Base-by-base conservation (phyloP, 2,113 vertebrate species). In the Ophthalmotilapia sp. region DNA sequence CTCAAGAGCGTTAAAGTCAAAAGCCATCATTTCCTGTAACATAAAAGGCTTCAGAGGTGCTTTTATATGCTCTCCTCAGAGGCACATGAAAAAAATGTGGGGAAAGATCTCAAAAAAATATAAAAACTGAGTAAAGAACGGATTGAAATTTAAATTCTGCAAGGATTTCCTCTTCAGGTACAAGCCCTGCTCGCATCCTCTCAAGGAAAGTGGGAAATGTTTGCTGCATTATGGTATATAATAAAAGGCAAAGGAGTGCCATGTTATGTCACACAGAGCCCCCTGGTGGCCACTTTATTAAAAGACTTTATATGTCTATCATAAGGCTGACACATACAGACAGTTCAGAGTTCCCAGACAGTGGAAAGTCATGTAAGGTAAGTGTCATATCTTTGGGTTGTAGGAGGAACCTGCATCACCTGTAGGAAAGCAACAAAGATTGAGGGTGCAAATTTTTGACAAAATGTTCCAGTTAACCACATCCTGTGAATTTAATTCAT, bases 51-150 rank as follows among this genome's bases (percentile, higher is more conserved):
- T 90, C 82, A 90, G 70, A 83, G n/a, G 23, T 23, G 21, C 81
- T 90, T 90, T 93, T 75, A 91, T 90, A 40, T 90, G 19, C 7
- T 15, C 23, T 81, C 86, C 49, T 89, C 53, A 40, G 68, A 90
- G 91, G 40, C 65, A 75, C n/a, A 19, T 23, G 19, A 29, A 81
- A 75, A 62, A 62, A 40, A 13, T 51, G 17, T 36, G 14, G 19
- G 11, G 36, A 60, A 55, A 73, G 36, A 21, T 80, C 54, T 9
- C 51, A 83, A 70, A 82, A 65, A 65, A 77, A 70, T 62, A 65
- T 21, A 29, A 29, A 9, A 29, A 17, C n/a, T 75, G 45, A 86
- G 29, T 8, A 9, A 80, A 77, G 10, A 80, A 77, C 3, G 3
- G 62, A 47, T 84, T 81, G 36, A 91, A 54, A 75, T 62, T 54